Percentiles rank a stretch among this genome's conserved stretches.
These are phyloP conservation scores for Aporophyla lueneburgensis DNA, from an alignment of 2,888 invertebrate genomes.

Conservation along the genomic window DNA sequence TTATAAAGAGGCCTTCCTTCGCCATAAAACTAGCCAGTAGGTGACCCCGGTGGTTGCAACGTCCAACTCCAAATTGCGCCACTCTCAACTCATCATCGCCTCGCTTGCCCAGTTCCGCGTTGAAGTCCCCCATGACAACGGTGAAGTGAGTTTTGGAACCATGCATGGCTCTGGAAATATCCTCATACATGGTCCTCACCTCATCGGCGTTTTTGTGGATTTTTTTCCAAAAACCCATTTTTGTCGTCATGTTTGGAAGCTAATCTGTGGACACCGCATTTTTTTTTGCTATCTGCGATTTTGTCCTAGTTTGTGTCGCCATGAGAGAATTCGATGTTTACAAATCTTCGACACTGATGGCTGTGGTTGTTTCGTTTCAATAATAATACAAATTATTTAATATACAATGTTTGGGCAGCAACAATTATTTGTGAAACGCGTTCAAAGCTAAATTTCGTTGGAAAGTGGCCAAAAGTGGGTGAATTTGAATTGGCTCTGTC, in stretches of 20 bases:
- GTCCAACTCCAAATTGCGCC: too few species aligned
- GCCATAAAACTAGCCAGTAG: too few species aligned
- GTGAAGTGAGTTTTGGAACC: too few species aligned
- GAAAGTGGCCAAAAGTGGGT: slow-evolving; percentile 40
- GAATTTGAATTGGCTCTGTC: slow-evolving; percentile 47
- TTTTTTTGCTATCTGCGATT: neutral
- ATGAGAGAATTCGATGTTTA: neutral
- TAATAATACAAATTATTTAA: slow-evolving; percentile 22
- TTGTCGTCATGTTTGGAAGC: neutral
- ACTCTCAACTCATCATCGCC: too few species aligned
- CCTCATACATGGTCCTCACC: too few species aligned
- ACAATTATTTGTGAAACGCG: slow-evolving; percentile 28
- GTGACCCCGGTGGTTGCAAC: too few species aligned
- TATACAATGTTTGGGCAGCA: slow-evolving; percentile 11
- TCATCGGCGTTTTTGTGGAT: too few species aligned
- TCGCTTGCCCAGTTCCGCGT: too few species aligned
- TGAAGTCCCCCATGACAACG: too few species aligned
- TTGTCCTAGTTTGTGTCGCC: neutral
- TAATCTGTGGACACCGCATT: neutral
- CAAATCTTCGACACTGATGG: neutral
- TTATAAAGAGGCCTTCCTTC: too few species aligned
- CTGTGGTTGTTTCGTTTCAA: slow-evolving; percentile 7
- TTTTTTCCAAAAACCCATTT: neutral
- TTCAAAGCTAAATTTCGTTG: slow-evolving; percentile 30
- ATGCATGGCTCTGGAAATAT: too few species aligned